Evolutionary conservation across 2,113 vertebrate species (phyloP).

Genomic region (Rhynchomys soricoides): DNA sequence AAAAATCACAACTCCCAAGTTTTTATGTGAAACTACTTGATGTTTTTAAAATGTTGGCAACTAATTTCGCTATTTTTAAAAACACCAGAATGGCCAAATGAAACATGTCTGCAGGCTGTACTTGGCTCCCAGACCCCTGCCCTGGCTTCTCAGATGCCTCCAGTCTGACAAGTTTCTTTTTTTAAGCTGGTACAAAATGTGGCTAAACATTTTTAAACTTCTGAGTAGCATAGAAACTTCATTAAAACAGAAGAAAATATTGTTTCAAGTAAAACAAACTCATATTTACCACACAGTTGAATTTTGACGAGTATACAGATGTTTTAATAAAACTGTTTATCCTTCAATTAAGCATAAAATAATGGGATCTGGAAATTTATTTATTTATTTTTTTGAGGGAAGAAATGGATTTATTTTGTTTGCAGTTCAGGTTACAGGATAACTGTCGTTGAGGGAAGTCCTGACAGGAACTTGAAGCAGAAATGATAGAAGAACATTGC

Average conservation of each 20-base stretch:
- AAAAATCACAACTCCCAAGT: conserved; percentile 17
- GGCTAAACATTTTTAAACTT: conserved; percentile 59
- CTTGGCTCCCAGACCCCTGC: conserved; percentile 55
- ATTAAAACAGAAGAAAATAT: conserved; percentile 51
- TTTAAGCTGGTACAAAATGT: conserved; percentile 60
- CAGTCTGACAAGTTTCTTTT: conserved; percentile 65
- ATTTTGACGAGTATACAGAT: conserved; percentile 46
- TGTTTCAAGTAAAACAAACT: conserved; percentile 60
- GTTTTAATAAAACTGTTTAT: conserved; percentile 48
- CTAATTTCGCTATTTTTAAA: conserved; percentile 70
- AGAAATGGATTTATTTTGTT: neutral
- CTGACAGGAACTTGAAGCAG: neutral
- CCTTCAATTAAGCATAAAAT: conserved; percentile 25
- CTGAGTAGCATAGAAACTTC: conserved; percentile 37
- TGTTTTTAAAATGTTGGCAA: conserved; percentile 67
- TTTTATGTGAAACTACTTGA: conserved; percentile 63
- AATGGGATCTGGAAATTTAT: neutral
- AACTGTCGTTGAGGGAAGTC: neutral
- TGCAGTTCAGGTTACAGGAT: neutral
- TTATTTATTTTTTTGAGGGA: no score
- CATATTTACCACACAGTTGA: conserved; percentile 30
- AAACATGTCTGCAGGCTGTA: conserved; percentile 76
- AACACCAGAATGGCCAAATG: conserved; percentile 72
- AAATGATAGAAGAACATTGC: neutral
- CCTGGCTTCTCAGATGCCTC: conserved; percentile 67